Percentiles rank a stretch among this genome's conserved stretches.
These are phyloP conservation scores for Euura saliciscinereae DNA, from an alignment of 1,140 invertebrate species.

Conservation along the genomic window DNA sequence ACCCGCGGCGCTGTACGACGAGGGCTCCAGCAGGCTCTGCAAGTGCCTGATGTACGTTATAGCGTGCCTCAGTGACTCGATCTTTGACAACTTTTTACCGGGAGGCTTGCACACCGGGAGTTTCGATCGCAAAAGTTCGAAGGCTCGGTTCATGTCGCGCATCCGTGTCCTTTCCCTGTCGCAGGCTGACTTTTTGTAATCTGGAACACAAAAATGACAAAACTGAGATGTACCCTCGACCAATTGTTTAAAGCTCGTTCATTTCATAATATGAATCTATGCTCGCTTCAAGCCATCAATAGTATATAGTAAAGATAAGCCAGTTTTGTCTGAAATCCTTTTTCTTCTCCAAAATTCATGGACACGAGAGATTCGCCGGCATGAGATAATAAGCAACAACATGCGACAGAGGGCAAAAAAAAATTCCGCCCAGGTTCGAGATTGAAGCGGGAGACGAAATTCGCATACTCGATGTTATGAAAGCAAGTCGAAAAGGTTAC, in stretches of 20 bases:
- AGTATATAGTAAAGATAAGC: no score
- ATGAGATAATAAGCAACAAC: no score
- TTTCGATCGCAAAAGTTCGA: slow-evolving; percentile 77
- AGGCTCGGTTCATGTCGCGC: slow-evolving; percentile 88
- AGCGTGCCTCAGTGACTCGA: slow-evolving; percentile 82
- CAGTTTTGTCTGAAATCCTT: no score
- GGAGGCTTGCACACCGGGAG: slow-evolving; percentile 81
- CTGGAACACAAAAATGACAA: slow-evolving; percentile 55
- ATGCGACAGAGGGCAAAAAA: no score
- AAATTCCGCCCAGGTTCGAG: no score
- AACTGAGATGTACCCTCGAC: neutral
- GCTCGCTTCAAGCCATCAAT: no score
- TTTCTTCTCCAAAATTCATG: no score
- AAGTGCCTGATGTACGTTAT: slow-evolving; percentile 82
- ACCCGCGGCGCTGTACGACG: slow-evolving; percentile 42
- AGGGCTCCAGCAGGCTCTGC: slow-evolving; percentile 66
- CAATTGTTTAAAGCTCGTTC: no score
- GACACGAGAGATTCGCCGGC: no score
- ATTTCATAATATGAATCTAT: no score
- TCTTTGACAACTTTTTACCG: slow-evolving; percentile 89
- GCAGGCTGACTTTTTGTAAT: slow-evolving; percentile 85
- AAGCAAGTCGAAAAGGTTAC: slow-evolving; percentile 40
- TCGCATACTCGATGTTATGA: slow-evolving; percentile 19
- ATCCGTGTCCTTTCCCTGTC: slow-evolving; percentile 84
- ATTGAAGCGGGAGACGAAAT: no score